Evolutionary conservation across 2,113 vertebrate genomes (phyloP).

Genomic region (Bos taurus): ARS-UCD2.0 NC_037340.1:54794001-54794500

Average conservation of each 20-base stretch:
- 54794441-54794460: neutral
- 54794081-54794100: rapidly evolving
- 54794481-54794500: rapidly evolving
- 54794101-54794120: neutral
- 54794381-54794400: neutral
- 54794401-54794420: neutral
- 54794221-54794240: neutral
- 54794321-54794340: no score
- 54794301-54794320: neutral
- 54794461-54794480: neutral
- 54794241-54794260: neutral
- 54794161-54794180: neutral
- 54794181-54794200: neutral
- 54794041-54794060: neutral
- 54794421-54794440: neutral
- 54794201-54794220: neutral
- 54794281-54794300: neutral
- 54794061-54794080: neutral
- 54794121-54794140: neutral
- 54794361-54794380: neutral
- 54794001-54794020: neutral
- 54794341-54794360: neutral
- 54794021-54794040: neutral
- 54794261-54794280: neutral
- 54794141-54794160: neutral